phyloP scores from a whole-genome alignment of 2,113 vertebrate species.

The Psephotus haematonotus region DNA sequence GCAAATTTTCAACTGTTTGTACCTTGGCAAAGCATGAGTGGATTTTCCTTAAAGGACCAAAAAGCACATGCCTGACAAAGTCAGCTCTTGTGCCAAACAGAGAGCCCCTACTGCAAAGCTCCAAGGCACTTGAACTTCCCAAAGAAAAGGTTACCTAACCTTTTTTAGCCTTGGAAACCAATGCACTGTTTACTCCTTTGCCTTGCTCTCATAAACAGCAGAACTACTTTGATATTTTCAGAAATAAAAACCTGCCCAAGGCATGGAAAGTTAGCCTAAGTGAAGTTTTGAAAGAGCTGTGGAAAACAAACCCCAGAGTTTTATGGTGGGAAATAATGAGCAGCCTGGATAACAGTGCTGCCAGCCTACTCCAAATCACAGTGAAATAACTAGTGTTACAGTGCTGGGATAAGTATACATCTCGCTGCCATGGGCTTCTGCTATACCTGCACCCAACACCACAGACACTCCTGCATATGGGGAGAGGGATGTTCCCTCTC shows the following conservation, averaged over 20 bases:
- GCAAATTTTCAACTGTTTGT: neutral
- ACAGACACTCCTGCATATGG: accelerated
- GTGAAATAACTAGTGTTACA: accelerated
- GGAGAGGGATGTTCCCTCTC: neutral
- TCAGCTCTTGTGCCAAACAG: neutral
- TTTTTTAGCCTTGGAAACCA: conserved; percentile 31
- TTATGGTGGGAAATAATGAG: neutral
- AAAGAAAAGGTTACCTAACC: conserved; percentile 7
- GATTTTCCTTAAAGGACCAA: neutral
- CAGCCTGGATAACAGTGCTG: neutral
- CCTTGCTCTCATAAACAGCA: conserved; percentile 33
- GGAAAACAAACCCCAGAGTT: neutral
- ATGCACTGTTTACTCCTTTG: neutral
- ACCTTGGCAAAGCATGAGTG: conserved; percentile 4
- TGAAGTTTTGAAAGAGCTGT: neutral
- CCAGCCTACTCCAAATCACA: neutral
- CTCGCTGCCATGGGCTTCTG: accelerated
- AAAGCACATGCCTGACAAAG: neutral
- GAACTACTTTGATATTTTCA: neutral
- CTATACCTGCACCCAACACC: neutral
- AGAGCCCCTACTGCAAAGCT: neutral
- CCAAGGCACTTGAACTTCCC: conserved; percentile 8
- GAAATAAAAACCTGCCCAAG: conserved; percentile 24
- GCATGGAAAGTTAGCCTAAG: conserved; percentile 9
- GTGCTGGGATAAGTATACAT: neutral